A percentile compares a stretch with the other conserved stretches of the same genome.
These are phyloP conservation scores for Drosophila ironensis DNA, from an alignment of 1,140 invertebrate genomes.

Conservation along the genomic window DNA sequence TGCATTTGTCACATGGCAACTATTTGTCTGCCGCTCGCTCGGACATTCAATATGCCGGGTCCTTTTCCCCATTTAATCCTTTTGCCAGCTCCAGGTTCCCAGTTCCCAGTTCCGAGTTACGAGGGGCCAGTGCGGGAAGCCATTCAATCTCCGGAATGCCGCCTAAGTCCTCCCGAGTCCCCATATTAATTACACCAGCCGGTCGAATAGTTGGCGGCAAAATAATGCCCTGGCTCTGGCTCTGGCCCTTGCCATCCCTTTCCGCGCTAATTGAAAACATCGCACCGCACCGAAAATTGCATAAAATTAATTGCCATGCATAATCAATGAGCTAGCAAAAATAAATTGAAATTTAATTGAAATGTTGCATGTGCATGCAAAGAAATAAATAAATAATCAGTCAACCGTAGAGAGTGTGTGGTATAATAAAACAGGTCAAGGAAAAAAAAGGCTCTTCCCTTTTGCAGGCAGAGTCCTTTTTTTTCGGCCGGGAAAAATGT, in stretches of 20 bases:
- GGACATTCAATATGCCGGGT: constrained; percentile 38
- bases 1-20: constrained; percentile 56
- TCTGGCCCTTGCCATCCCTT: background rate
- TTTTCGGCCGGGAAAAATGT: no score
- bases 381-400: constrained; percentile 25
- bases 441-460: no score
- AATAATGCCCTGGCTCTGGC: background rate
- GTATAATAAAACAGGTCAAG: constrained; percentile 29
- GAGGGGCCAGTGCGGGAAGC: no score
- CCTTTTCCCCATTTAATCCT: background rate
- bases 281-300: constrained; percentile 15
- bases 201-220: background rate
- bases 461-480: background rate
- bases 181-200: constrained; percentile 31
- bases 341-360: constrained; percentile 58
- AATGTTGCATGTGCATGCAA: constrained; percentile 29
- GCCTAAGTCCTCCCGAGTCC: constrained; percentile 14
- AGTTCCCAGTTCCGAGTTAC: no score
- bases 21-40: constrained; percentile 37
- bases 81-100: no score
- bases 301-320: constrained; percentile 48
- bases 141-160: constrained; percentile 17
- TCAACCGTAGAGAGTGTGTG: constrained; percentile 13
- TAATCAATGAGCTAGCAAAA: constrained; percentile 43
- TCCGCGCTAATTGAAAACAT: constrained; percentile 39